Evolutionary conservation across 1,140 invertebrate genomes (phyloP).

Genomic region (Megathymus violae): DNA sequence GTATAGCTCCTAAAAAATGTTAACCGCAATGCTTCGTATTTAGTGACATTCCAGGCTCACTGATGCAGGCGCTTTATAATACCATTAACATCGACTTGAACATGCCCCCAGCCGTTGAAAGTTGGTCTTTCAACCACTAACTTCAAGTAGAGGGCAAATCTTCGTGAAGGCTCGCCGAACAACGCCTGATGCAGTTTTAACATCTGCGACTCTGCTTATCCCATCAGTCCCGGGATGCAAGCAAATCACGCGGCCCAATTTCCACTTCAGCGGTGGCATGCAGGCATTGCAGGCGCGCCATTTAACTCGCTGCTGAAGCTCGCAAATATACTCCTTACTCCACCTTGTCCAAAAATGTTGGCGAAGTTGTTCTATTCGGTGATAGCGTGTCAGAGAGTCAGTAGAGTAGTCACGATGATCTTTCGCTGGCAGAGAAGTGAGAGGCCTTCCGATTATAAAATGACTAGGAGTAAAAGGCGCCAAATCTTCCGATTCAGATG

Average conservation of each 20-base stretch:
- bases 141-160: conserved; percentile 17
- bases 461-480: conserved; percentile 51
- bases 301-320: conserved; percentile 34
- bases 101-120: conserved; percentile 26
- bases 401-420: not conserved
- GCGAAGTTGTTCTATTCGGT: conserved; percentile 32
- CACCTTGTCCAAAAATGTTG: conserved; percentile 68
- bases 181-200: conserved; percentile 12
- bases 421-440: conserved; percentile 43
- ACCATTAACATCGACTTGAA: not conserved
- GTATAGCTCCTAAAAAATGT: too few relatives aligned
- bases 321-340: conserved; percentile 52
- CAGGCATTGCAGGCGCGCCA: conserved; percentile 28
- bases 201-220: conserved; percentile 19
- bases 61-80: not conserved
- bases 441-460: conserved; percentile 56
- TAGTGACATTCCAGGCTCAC: too few relatives aligned
- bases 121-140: conserved; percentile 9
- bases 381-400: conserved; percentile 41
- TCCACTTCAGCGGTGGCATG: conserved; percentile 20
- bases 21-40: too few relatives aligned
- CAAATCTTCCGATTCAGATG: conserved; percentile 35
- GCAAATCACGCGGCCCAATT: not conserved
- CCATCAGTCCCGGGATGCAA: conserved; percentile 22
- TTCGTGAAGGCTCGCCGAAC: conserved; percentile 4